phyloP scores from a whole-genome alignment of 2,797 vertebrate genomes.

The Peromyscus nudipes region DNA sequence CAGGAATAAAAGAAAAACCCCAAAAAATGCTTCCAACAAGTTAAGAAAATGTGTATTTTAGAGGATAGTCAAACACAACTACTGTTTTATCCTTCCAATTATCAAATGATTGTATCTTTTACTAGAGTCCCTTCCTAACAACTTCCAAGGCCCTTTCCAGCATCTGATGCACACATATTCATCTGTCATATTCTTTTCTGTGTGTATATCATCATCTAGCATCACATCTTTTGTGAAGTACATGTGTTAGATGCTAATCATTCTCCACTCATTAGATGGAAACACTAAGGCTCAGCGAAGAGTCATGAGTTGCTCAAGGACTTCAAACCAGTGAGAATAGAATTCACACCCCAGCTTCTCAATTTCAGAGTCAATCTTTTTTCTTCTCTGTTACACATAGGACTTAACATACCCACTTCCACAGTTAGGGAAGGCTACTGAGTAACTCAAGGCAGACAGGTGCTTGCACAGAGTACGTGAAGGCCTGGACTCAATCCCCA shows the following conservation, averaged over 20 bases:
- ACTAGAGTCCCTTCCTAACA: neutral
- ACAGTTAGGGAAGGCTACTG: neutral
- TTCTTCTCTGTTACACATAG: neutral
- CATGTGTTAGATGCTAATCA: neutral
- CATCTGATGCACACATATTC: neutral
- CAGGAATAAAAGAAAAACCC: conserved; percentile 21
- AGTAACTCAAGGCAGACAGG: neutral
- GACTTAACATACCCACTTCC: neutral
- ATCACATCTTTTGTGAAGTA: neutral
- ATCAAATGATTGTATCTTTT: neutral
- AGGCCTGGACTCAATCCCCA: neutral
- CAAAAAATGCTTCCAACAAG: neutral
- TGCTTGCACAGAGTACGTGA: neutral
- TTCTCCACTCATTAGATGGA: neutral
- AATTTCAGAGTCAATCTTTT: neutral
- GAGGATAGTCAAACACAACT: neutral
- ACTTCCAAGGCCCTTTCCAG: neutral
- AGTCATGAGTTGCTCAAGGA: neutral
- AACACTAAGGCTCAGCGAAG: neutral
- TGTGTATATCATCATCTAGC: neutral
- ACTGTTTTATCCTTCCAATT: conserved; percentile 15
- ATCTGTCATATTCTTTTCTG: neutral
- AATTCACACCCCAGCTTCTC: neutral
- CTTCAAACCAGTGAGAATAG: neutral
- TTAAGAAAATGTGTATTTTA: conserved; percentile 53